phyloP scores from a whole-genome alignment of 37 sponge, comb jelly and placozoan genomes.

The Hexactinellida sp. region DNA sequence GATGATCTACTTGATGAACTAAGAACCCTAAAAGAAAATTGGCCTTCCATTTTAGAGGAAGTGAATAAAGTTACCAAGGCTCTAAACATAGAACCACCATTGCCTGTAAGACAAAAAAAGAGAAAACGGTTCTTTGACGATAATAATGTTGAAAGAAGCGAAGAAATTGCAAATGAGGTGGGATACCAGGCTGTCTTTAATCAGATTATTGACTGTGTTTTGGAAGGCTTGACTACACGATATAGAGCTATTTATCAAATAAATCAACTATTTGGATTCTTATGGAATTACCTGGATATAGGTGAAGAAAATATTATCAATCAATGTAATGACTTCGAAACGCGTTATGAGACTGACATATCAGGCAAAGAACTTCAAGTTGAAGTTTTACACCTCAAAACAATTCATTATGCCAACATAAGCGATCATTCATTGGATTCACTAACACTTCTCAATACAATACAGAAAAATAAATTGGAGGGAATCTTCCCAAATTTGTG shows the following conservation, averaged over 20 bases:
- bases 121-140: slow-evolving; percentile 15
- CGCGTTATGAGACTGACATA: neutral
- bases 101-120: slow-evolving; percentile 5
- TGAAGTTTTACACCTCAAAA: slow-evolving; percentile 18
- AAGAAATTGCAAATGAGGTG: slow-evolving; percentile 6
- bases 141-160: slow-evolving; percentile 3
- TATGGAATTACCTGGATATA: slow-evolving; percentile 6
- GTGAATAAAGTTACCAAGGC: neutral
- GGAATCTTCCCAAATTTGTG: neutral
- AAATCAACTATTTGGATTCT: slow-evolving; percentile 15
- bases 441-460: neutral
- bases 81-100: slow-evolving; percentile 5
- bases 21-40: slow-evolving; percentile 16
- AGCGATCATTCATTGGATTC: slow-evolving; percentile 17
- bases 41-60: slow-evolving; percentile 1
- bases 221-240: slow-evolving; percentile 17
- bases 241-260: slow-evolving; percentile 17
- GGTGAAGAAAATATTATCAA: slow-evolving; percentile 11
- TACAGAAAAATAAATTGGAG: slow-evolving; percentile 1
- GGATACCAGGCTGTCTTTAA: slow-evolving; percentile 11
- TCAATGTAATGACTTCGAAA: neutral
- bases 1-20: slow-evolving; percentile 16
- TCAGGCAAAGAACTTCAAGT: slow-evolving; percentile 12
- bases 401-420: slow-evolving; percentile 1
- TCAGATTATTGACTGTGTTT: slow-evolving; percentile 10